These are phyloP conservation scores for Saguinus midas DNA, from an alignment of 2,113 vertebrate genomes.

Conservation along the genomic window DNA sequence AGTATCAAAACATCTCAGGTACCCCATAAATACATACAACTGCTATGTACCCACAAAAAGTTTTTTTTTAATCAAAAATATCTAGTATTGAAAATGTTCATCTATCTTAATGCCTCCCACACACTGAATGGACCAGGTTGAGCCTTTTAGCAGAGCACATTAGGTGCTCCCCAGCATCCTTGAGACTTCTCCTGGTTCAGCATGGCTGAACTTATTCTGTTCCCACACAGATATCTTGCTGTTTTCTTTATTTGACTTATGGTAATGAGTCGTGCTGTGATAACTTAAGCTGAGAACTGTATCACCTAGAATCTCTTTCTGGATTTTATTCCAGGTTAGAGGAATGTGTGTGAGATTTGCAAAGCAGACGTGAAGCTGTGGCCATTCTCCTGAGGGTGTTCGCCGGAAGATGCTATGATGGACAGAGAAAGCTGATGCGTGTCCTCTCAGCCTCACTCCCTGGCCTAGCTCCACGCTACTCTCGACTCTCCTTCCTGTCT, in stretches of 20 bases:
- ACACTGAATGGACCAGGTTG: background rate
- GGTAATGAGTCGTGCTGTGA: background rate
- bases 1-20: too few species aligned
- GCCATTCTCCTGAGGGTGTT: background rate
- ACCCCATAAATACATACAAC: too few species aligned
- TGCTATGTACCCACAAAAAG: too few species aligned
- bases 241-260: background rate
- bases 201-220: background rate
- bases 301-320: background rate
- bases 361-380: background rate
- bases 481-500: background rate
- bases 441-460: background rate
- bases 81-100: background rate
- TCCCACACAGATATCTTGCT: background rate
- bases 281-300: background rate
- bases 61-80: too few species aligned
- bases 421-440: too few species aligned
- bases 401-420: background rate
- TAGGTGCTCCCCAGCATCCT: fast-evolving
- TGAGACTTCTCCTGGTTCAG: background rate
- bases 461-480: background rate
- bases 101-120: background rate
- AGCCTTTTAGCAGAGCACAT: background rate
- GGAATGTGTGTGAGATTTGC: background rate
- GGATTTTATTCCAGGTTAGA: background rate